Evolutionary conservation across 1,140 invertebrate species (phyloP).

Genomic region (Ectropis grisescens): DNA sequence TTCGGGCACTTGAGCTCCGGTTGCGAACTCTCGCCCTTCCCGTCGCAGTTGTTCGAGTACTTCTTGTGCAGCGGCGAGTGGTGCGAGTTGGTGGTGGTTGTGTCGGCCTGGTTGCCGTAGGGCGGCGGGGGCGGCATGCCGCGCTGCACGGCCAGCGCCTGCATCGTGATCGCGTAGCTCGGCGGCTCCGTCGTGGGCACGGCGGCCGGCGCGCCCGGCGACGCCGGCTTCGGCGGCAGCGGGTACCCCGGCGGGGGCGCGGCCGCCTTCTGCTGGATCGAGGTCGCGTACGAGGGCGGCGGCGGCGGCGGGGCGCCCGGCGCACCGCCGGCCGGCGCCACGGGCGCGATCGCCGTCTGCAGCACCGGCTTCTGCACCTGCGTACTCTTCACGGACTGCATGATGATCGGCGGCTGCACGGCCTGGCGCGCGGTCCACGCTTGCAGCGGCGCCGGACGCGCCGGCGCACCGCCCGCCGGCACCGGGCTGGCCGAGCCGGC

Average conservation of each 20-base stretch:
- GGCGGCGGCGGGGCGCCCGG: constrained; percentile 76
- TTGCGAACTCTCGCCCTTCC: constrained; percentile 73
- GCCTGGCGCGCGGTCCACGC: constrained; percentile 85
- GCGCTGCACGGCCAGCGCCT: constrained; percentile 80
- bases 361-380: constrained; percentile 94
- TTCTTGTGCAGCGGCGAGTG: constrained; percentile 65
- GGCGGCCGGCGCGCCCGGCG: constrained; percentile 66
- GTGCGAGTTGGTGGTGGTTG: constrained; percentile 65
- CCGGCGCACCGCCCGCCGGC: constrained; percentile 69
- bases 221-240: constrained; percentile 70
- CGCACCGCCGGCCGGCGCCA: constrained; percentile 75
- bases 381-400: constrained; percentile 96
- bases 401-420: constrained; percentile 92
- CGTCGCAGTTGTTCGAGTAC: constrained; percentile 68
- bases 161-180: constrained; percentile 93
- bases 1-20: constrained; percentile 66
- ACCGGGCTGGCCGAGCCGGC: constrained; percentile 86
- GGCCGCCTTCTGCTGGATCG: constrained; percentile 81
- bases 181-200: constrained; percentile 90
- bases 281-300: constrained; percentile 84
- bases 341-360: constrained; percentile 93
- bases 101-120: constrained; percentile 71
- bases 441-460: constrained; percentile 80
- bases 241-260: constrained; percentile 67
- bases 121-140: constrained; percentile 77